Conservation (phyloP, 2,797 vertebrate genomes). For the Epinephelus coioides region DNA sequence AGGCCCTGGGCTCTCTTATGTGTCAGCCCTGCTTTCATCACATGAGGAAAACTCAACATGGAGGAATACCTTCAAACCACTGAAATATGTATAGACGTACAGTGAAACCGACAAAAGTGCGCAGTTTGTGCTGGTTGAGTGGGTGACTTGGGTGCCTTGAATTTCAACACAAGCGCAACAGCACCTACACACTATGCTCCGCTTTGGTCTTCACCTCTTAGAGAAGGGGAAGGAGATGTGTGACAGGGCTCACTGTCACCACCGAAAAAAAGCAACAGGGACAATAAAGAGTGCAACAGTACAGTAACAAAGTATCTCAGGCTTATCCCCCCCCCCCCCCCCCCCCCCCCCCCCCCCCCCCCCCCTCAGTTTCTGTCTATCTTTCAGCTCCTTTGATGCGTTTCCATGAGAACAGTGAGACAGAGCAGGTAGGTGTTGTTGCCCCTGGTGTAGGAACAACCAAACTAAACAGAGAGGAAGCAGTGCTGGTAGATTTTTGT, state of each 20-base stretch:
- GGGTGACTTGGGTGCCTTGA: constrained; percentile 60
- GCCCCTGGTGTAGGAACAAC: constrained; percentile 71
- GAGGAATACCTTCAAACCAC: constrained; percentile 67
- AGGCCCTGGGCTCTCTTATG: constrained; percentile 61
- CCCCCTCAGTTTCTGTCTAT: constrained; percentile 50
- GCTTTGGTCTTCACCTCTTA: constrained; percentile 65
- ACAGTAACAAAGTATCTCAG: constrained; percentile 65
- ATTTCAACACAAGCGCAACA: constrained; percentile 49
- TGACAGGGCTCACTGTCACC: constrained; percentile 65
- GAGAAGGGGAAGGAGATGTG: constrained; percentile 40
- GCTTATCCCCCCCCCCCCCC: not conserved
- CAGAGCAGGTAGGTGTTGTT: constrained; percentile 73
- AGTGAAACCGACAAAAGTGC: constrained; percentile 57
- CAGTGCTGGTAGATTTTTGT: constrained; percentile 57
- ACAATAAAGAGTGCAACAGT: constrained; percentile 62
- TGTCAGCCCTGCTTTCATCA: constrained; percentile 78
- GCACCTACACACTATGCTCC: constrained; percentile 38
- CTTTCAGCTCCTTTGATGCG: constrained; percentile 73
- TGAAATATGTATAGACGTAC: constrained; percentile 72
- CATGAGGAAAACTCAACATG: constrained; percentile 40
- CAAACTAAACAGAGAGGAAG: constrained; percentile 57
- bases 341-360: not conserved
- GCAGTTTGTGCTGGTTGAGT: constrained; percentile 57
- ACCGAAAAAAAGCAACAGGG: constrained; percentile 51
- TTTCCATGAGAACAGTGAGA: constrained; percentile 82